These are phyloP conservation scores for Cephus spinipes DNA, from an alignment of 2,888 invertebrate species.

Conservation along the genomic window DNA sequence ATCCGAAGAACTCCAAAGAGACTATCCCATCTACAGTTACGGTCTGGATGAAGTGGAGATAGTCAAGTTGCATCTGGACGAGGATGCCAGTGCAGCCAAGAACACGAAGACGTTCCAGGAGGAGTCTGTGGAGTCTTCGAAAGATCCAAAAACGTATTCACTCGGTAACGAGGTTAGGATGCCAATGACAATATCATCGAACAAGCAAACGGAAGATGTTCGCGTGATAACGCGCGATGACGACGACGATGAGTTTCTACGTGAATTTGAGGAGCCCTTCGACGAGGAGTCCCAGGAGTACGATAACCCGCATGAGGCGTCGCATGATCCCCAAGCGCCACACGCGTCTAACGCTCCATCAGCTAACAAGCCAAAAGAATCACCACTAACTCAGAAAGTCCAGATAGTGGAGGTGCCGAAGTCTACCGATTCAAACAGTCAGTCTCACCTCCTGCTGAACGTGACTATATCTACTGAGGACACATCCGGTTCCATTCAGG, in stretches of 20 bases:
- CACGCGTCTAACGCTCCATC: conserved; percentile 16
- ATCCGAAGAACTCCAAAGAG: conserved; percentile 63
- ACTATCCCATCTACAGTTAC: conserved; percentile 64
- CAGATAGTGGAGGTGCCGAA: conserved; percentile 61
- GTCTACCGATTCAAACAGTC: conserved; percentile 14
- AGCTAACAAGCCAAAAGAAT: conserved; percentile 17
- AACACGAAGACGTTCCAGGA: conserved; percentile 51
- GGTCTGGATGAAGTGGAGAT: conserved; percentile 67
- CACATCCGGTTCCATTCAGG: conserved; percentile 66
- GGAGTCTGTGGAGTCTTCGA: conserved; percentile 24
- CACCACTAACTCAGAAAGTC: conserved; percentile 38
- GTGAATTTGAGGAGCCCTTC: conserved; percentile 51
- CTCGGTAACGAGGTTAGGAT: conserved; percentile 32
- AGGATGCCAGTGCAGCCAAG: conserved; percentile 36
- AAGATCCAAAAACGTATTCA: conserved; percentile 23
- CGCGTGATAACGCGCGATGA: conserved; percentile 46
- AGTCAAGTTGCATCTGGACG: conserved; percentile 62
- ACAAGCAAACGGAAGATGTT: conserved; percentile 37
- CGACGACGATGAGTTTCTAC: conserved; percentile 54
- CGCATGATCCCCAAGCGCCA: conserved; percentile 16
- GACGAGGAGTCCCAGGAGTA: conserved; percentile 21
- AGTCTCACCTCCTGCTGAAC: conserved; percentile 79
- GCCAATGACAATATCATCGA: conserved; percentile 10
- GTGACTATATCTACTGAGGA: conserved; percentile 83
- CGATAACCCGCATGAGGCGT: conserved; percentile 24